Percentiles rank a stretch among this genome's conserved stretches.
Evolutionary conservation across 2,797 vertebrate species (phyloP).

Genomic region (Poeciliopsis presidionis): DNA sequence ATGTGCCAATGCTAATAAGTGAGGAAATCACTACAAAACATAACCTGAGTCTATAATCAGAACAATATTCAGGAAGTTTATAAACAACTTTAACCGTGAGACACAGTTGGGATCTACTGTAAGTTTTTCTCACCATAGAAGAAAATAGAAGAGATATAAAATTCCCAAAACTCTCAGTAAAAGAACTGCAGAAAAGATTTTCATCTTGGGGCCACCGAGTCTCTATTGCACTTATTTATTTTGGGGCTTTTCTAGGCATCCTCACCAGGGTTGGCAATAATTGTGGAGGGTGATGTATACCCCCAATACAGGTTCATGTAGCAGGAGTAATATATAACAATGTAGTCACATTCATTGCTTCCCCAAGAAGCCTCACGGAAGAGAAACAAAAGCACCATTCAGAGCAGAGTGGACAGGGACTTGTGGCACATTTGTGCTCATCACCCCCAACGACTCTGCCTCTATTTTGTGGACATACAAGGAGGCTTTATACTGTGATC

Average conservation of each 20-base stretch:
- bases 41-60: neutral
- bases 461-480: slow-evolving; percentile 74
- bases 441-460: slow-evolving; percentile 68
- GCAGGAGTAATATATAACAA: slow-evolving; percentile 64
- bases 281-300: neutral
- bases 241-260: neutral
- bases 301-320: slow-evolving; percentile 30
- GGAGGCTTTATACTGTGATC: slow-evolving; percentile 65
- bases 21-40: neutral
- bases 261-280: neutral
- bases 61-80: neutral
- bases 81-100: neutral
- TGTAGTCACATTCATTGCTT: slow-evolving; percentile 77
- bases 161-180: neutral
- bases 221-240: neutral
- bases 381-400: slow-evolving; percentile 79
- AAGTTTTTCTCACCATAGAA: neutral
- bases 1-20: neutral
- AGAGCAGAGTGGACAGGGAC: slow-evolving; percentile 76
- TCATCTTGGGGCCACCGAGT: neutral
- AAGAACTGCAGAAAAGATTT: neutral
- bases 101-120: neutral
- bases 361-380: slow-evolving; percentile 69
- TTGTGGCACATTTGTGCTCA: slow-evolving; percentile 76
- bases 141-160: neutral